Evolutionary conservation across 2,113 vertebrate genomes (phyloP).

Genomic region (Nibea albiflora): DNA sequence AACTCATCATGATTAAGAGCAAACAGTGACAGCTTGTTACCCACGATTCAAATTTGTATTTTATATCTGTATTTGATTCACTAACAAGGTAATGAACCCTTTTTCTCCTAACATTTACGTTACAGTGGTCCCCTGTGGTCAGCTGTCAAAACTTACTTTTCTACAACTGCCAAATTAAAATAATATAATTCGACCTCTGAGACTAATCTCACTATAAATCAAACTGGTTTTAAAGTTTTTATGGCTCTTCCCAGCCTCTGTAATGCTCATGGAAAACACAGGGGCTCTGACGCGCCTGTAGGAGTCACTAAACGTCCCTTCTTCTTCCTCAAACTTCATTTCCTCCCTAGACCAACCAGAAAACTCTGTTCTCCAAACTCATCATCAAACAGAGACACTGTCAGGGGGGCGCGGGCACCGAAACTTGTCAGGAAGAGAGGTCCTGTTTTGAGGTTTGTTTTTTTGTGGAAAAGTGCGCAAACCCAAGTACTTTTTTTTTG

Average conservation of each 20-base stretch:
- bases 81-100: not conserved
- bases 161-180: not conserved
- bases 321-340: constrained; percentile 63
- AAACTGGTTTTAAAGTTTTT: not conserved
- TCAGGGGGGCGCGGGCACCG: not conserved
- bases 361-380: constrained; percentile 16
- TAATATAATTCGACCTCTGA: constrained; percentile 7
- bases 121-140: not conserved
- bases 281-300: constrained; percentile 68
- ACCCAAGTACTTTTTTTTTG: too few relatives aligned
- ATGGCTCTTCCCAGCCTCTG: not conserved
- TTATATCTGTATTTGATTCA: not conserved
- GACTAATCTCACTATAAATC: constrained; percentile 37
- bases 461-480: too few relatives aligned
- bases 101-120: not conserved
- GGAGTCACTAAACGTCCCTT: constrained; percentile 71
- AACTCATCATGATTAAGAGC: not conserved
- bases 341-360: constrained; percentile 62
- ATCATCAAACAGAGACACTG: constrained; percentile 25
- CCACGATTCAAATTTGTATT: too few relatives aligned
- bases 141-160: constrained; percentile 3
- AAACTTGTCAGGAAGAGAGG: constrained; percentile 8
- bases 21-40: not conserved
- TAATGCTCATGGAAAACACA: not conserved
- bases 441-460: too few relatives aligned